Evolutionary conservation across 2,888 invertebrate genomes (phyloP).

Genomic region (Arge pagana): DNA sequence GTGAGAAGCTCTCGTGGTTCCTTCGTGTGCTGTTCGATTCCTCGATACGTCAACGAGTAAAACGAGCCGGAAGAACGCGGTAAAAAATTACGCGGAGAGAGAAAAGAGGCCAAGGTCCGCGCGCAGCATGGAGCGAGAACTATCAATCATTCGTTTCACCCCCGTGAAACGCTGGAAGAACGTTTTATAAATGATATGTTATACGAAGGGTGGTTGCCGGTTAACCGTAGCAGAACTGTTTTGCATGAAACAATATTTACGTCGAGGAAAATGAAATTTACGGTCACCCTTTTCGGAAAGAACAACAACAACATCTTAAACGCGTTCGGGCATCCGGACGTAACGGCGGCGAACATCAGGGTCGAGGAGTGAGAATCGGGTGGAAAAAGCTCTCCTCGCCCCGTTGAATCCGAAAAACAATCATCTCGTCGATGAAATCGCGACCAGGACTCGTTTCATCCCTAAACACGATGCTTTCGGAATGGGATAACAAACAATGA

Average conservation of each 20-base stretch:
- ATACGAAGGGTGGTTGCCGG: constrained; percentile 1
- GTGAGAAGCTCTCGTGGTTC: too few species aligned
- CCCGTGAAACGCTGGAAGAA: constrained; percentile 22
- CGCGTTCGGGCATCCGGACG: too few species aligned
- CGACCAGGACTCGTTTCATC: too few species aligned
- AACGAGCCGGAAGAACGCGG: background rate
- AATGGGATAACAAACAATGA: too few species aligned
- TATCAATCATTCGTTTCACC: constrained; percentile 25
- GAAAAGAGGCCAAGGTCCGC: constrained; percentile 8
- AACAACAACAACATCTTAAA: constrained; percentile 22
- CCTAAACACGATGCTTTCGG: too few species aligned
- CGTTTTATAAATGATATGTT: constrained; percentile 26
- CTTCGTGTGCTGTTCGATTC: background rate
- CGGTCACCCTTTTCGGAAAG: constrained; percentile 15
- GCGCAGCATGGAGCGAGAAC: background rate
- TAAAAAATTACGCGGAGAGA: background rate
- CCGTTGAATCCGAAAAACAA: too few species aligned
- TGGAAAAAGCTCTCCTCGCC: too few species aligned
- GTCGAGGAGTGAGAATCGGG: too few species aligned
- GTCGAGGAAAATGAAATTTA: constrained; percentile 24
- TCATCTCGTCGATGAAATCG: too few species aligned
- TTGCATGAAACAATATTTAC: constrained; percentile 27
- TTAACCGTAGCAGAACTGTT: constrained; percentile 10
- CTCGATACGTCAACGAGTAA: background rate
- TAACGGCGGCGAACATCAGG: too few species aligned